A percentile compares a stretch with the other conserved stretches of the same genome.
phyloP scores from a whole-genome alignment of 2,888 invertebrate species.

The Scaptomyza parva region DNA sequence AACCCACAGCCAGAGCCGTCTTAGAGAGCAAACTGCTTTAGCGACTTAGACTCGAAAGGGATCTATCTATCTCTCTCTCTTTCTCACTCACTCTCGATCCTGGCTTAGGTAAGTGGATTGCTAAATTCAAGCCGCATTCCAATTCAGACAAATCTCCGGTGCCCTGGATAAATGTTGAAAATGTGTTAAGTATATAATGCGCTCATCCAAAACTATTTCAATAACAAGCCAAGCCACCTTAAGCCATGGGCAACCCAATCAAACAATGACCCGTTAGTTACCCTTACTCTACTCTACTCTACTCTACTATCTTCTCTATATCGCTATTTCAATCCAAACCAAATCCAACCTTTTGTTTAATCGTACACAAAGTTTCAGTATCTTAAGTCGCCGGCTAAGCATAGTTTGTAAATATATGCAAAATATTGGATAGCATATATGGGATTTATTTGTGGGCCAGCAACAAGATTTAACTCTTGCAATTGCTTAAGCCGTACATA shows the following conservation, averaged over 20 bases:
- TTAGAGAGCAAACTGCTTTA: constrained; percentile 58
- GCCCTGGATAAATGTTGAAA: constrained; percentile 68
- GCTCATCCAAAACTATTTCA: constrained; percentile 77
- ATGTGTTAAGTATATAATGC: constrained; percentile 83
- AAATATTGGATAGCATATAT: constrained; percentile 62
- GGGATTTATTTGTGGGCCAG: constrained; percentile 48
- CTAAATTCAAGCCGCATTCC: constrained; percentile 80
- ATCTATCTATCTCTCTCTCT: neutral
- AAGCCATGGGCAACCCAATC: constrained; percentile 58
- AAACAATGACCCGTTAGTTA: constrained; percentile 53
- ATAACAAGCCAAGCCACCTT: constrained; percentile 63
- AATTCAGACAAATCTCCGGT: constrained; percentile 68
- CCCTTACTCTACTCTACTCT: constrained; percentile 4
- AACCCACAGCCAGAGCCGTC: constrained; percentile 36
- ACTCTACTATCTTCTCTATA: constrained; percentile 7
- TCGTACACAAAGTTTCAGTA: constrained; percentile 49
- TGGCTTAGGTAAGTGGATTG: constrained; percentile 79
- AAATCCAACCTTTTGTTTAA: constrained; percentile 45
- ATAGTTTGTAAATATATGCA: constrained; percentile 53
- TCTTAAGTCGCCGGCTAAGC: constrained; percentile 46
- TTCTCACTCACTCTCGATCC: constrained; percentile 1
- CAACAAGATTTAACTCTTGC: constrained; percentile 70
- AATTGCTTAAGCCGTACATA: constrained; percentile 56
- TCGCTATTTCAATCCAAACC: constrained; percentile 12
- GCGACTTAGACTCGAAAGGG: constrained; percentile 55